These are phyloP conservation scores for Bubo blakistoni DNA, from an alignment of 2,113 vertebrate species.

Conservation along the genomic window DNA sequence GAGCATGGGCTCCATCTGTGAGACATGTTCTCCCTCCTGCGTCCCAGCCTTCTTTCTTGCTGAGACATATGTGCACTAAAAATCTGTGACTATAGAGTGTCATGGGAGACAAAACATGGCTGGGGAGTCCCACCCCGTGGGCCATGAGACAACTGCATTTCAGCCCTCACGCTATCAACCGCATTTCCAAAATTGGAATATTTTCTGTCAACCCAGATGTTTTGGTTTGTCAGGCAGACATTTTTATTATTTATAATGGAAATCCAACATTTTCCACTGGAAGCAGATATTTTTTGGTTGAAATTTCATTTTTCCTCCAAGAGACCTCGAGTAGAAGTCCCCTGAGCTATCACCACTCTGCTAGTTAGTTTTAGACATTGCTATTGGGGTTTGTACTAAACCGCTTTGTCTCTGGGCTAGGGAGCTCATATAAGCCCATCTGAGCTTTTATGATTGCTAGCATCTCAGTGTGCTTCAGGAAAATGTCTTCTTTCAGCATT, in stretches of 20 bases:
- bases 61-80: background rate
- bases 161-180: background rate
- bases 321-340: background rate
- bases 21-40: background rate
- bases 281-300: background rate
- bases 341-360: background rate
- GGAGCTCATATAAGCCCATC: background rate
- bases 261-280: background rate
- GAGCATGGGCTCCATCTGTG: accelerated
- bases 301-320: background rate
- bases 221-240: background rate
- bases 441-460: background rate
- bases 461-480: background rate
- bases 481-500: background rate
- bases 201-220: background rate
- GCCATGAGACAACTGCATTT: background rate
- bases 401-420: background rate
- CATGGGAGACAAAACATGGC: background rate
- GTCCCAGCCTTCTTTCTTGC: background rate
- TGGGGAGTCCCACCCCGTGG: background rate
- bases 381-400: background rate
- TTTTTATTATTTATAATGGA: background rate
- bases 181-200: background rate
- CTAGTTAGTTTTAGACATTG: background rate
- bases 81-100: background rate